Percentiles rank a stretch among this genome's conserved stretches.
These are phyloP conservation scores for Drosophila parvula DNA, from an alignment of 1,140 invertebrate species.

Conservation along the genomic window DNA sequence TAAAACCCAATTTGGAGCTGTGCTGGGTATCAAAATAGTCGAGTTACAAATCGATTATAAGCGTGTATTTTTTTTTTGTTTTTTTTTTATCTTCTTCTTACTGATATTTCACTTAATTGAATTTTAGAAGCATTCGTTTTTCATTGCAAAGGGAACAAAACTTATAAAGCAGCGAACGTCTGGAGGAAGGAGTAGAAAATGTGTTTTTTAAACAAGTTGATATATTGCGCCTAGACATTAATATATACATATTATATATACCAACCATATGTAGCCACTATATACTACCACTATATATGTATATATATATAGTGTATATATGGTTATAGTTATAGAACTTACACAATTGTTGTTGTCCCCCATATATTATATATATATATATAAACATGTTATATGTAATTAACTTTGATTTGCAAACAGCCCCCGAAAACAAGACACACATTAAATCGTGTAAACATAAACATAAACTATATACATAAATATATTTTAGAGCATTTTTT, in stretches of 20 bases:
- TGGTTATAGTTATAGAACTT: constrained; percentile 50
- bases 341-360: constrained; percentile 47
- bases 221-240: constrained; percentile 43
- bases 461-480: not conserved
- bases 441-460: constrained; percentile 18
- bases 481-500: constrained; percentile 67
- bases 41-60: constrained; percentile 7
- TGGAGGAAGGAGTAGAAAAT: constrained; percentile 28
- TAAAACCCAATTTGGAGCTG: constrained; percentile 1
- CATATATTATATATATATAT: constrained; percentile 1
- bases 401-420: constrained; percentile 26
- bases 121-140: constrained; percentile 39
- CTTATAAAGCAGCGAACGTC: constrained; percentile 52
- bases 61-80: not conserved
- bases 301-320: constrained; percentile 34
- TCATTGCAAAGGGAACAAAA: constrained; percentile 76
- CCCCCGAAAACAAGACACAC: constrained; percentile 14
- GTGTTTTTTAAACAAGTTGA: constrained; percentile 43
- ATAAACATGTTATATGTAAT: constrained; percentile 16
- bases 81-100: not conserved
- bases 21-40: constrained; percentile 21
- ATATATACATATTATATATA: constrained; percentile 9
- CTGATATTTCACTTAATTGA: not conserved
- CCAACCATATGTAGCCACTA: constrained; percentile 25
- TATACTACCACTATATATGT: constrained; percentile 15